Base-by-base conservation (phyloP, 2,797 vertebrate genomes). In the Dendrocincla tyrannina region DNA sequence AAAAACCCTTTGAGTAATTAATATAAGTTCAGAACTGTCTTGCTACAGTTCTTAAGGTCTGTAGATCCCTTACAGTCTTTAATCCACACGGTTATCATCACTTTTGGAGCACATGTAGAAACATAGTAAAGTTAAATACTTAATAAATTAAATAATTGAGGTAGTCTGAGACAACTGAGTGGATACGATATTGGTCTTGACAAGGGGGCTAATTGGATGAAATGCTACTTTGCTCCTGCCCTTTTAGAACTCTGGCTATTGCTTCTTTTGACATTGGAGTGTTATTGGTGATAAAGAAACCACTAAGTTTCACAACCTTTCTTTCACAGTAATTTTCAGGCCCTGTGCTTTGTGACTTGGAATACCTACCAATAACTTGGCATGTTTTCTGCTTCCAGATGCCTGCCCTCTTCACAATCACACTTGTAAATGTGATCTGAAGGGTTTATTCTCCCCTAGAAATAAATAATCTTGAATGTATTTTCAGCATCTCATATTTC, bases 371-470 rank as follows among this genome's bases (percentile, higher is more conserved):
- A 89, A 70, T 93, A 94, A 73, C 49, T 80, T 81, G 42, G 42
- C 78, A 70, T 91, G 74, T 89, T 62, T 93, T 96, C 77, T 91
- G 55, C 84, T 67, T 89, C 44, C 32, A 89, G 66, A 72, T 85
- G 67, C 53, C 23, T 82, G 32, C 79, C 93, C 28, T 90, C 56
- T 93, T 95, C 77, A 93, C 33, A 91, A 93, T 88, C 83, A 88
- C 80, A 50, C 2, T 24, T 53, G 33, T 46, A 96, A 97, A 95
- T 89, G 53, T 93, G 82, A 42, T 88, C 32, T 83, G 63, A 95
- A 94, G 53, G 41, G 50, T 91, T 97, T 94, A 73, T 90, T 96
- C 96, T 81, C 69, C 63, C 44, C 85, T 41, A 94, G 80, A 95
- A 95, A 95, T 49, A 92, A 95, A 89, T 83, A 90, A 93, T 58